Base-by-base conservation (phyloP, 2,888 invertebrate species). In the Idaea dimidiata region DNA sequence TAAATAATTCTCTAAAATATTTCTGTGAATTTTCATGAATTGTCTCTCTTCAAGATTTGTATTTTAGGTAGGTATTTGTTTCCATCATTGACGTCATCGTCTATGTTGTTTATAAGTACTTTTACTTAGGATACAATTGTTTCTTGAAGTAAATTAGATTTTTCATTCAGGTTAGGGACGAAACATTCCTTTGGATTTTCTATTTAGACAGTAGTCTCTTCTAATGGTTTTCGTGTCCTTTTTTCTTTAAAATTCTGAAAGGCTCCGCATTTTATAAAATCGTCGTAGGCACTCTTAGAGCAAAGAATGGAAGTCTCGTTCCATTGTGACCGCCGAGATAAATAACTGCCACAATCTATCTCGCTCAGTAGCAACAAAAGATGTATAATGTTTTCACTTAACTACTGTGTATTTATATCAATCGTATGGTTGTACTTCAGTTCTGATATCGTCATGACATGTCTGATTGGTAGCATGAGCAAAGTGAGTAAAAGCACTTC, bases 401-500 rank as follows among this genome's bases (percentile, higher is more conserved):
- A 8, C 10, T 43, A 43, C 43, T 43, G 43, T 43, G 10, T 0
- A 43, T 43, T 8, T 43, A 43, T 3, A 10, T 10, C 8, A 0
- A 14, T 14, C 14, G 43, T 43, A 43, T 43, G 43, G 43, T 43
- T 43, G 43, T 43, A 8, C 43, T 43, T 43, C 14, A 43, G 14
- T 43, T 43, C 73, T 79, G 80, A 84, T 82, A 80, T 78, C 77
- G 71, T 74, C 75, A 78, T 78, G 79, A 80, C 76, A 43, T 43
- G 43, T 43, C 43, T 43, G 43, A 43, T 33, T 33, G 33, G 33
- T 33, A 33, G 33, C 33, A 33, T 43, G 43, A 43, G 43, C 14
- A 43, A 68, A 68, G 69, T 72, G 67, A 68, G 67, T 64, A 75
- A 71, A 62, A 68, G 66, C 71, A 75, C 69, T 66, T 71, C 65